Percentiles rank a stretch among this genome's conserved stretches.
Evolutionary conservation across 2,888 invertebrate genomes (phyloP).

Genomic region (Danaus chrysippus): DNA sequence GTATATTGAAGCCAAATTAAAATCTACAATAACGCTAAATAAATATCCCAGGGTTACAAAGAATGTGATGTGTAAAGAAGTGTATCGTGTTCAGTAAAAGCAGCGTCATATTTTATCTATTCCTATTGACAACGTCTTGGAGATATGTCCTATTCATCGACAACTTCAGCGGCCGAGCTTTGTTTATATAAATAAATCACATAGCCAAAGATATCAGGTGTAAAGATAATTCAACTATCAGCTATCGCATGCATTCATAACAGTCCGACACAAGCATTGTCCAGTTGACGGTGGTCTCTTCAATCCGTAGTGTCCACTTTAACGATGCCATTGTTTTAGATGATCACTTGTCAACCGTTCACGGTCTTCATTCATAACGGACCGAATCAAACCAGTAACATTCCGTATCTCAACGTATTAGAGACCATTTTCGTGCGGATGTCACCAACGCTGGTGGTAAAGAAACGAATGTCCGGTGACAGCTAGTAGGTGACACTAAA

Average conservation of each 20-base stretch:
- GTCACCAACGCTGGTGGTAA: slow-evolving; percentile 40
- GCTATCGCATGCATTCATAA: slow-evolving; percentile 41
- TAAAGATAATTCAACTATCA: slow-evolving; percentile 15
- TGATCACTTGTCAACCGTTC: slow-evolving; percentile 67
- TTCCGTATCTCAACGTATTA: slow-evolving; percentile 35
- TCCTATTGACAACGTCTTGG: too few species aligned
- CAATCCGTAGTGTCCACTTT: slow-evolving; percentile 65
- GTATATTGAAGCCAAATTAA: neutral
- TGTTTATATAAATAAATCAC: neutral
- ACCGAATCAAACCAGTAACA: slow-evolving; percentile 15
- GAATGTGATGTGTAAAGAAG: neutral
- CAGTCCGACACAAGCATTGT: slow-evolving; percentile 41
- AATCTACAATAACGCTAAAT: neutral
- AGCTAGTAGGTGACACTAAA: slow-evolving; percentile 64
- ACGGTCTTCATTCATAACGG: slow-evolving; percentile 36
- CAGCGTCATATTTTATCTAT: too few species aligned
- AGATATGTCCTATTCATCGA: too few species aligned
- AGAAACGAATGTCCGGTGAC: slow-evolving; percentile 61
- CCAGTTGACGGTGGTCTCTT: slow-evolving; percentile 67
- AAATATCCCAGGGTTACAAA: neutral
- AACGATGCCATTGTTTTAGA: slow-evolving; percentile 73
- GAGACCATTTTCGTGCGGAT: slow-evolving; percentile 37
- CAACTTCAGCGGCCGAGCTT: neutral
- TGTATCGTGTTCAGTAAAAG: too few species aligned
- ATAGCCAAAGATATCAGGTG: neutral